A percentile compares a stretch with the other conserved stretches of the same genome.
These are phyloP conservation scores for Chalcosyrphus nemorum DNA, from an alignment of 2,888 invertebrate species.

Conservation along the genomic window DNA sequence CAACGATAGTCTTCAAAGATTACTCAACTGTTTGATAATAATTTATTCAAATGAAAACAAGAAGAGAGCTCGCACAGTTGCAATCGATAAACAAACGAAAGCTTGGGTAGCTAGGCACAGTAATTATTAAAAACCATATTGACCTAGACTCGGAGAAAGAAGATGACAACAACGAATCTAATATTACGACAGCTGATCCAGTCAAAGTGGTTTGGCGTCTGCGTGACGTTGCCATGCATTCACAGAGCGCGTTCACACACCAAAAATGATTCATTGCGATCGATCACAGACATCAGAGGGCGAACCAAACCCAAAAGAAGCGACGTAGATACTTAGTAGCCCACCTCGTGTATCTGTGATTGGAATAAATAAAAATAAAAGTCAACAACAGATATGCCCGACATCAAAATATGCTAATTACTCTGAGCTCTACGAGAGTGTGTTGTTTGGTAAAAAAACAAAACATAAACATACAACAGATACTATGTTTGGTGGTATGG, in stretches of 20 bases:
- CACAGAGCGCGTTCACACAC: background rate
- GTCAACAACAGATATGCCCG: constrained; percentile 11
- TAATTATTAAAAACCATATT: constrained; percentile 32
- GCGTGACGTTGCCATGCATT: constrained; percentile 8
- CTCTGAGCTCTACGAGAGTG: background rate
- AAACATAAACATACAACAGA: background rate
- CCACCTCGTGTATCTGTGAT: constrained; percentile 50
- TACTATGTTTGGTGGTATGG: background rate
- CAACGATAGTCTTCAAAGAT: constrained; percentile 1
- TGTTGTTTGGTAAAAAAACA: background rate
- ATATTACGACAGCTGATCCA: constrained; percentile 22
- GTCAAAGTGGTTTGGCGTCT: constrained; percentile 34
- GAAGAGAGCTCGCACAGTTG: constrained; percentile 6
- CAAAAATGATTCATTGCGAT: constrained; percentile 17
- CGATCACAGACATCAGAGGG: background rate
- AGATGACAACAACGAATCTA: background rate
- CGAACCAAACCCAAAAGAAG: background rate
- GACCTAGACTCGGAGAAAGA: constrained; percentile 34
- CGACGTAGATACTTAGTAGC: constrained; percentile 33
- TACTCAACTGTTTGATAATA: constrained; percentile 17
- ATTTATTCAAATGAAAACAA: constrained; percentile 20
- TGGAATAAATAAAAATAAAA: constrained; percentile 60
- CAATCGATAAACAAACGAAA: constrained; percentile 10
- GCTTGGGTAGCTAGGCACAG: too few species aligned
- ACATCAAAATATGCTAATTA: constrained; percentile 65